Evolutionary conservation across 2,888 invertebrate species (phyloP), one percentile per base, ranked within the genome.

Genomic region (Thereva unica): DNA sequence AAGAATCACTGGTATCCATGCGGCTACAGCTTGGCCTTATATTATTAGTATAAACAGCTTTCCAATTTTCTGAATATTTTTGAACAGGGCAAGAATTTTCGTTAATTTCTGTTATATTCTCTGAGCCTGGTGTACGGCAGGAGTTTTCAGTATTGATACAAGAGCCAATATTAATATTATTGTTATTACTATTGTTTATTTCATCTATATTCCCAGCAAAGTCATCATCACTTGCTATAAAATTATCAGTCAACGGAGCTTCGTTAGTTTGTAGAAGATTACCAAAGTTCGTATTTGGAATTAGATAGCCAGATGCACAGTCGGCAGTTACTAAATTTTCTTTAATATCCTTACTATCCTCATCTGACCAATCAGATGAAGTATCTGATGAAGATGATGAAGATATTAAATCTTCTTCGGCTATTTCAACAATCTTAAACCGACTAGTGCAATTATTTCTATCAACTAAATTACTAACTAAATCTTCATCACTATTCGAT

Each of bases 41-140:
- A 6, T n/a, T 57, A 42, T 54, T 57, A 42, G 61, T 55, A 40
- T 65, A 68, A 37, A 55, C 34, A 23, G 47, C 47, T n/a, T 50
- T 63, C 45, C 44, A 12, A 9, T 9, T 42, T 9, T 67, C 59
- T 34, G 66, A 65, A 38, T 65, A 55, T 37, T 59, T 49, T 64
- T 66, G 38, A 53, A 59, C 59, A 42, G 42, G 64, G 47, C 64
- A 64, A 54, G 64, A 64, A 12, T 67, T 69, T 41, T 67, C 64
- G 23, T 67, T 67, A n/a, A 69, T 64, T 57, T 69, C 69, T 59
- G 54, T 57, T 40, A 56, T 40, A 44, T 68, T 64, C 35, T 87
- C 86, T 2, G 85, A 80, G 68, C 85, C 87, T 0, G 87, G 87
- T 7, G 86, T 86, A 74, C 86, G 80, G 76, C 87, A 87, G 74